These are phyloP conservation scores for Alauda arvensis DNA, from an alignment of 2,797 vertebrate genomes.

Conservation along the genomic window DNA sequence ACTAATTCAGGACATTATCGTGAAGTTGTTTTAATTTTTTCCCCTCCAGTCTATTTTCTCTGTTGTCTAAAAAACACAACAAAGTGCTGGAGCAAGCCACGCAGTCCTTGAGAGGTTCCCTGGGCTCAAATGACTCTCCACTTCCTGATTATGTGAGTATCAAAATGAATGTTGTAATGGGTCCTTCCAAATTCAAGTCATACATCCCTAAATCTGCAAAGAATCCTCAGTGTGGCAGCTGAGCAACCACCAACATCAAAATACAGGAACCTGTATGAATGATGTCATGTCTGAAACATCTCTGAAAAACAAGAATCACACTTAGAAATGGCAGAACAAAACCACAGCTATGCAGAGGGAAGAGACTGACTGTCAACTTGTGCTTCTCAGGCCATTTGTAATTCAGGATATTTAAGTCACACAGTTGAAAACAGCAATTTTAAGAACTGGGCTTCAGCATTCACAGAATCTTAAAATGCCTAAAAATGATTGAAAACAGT, in stretches of 20 bases:
- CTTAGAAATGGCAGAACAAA: slow-evolving; percentile 40
- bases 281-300: slow-evolving; percentile 52
- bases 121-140: slow-evolving; percentile 77
- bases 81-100: slow-evolving; percentile 97
- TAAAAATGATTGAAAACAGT: neutral
- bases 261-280: slow-evolving; percentile 51
- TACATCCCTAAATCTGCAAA: slow-evolving; percentile 5
- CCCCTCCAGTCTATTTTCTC: slow-evolving; percentile 86
- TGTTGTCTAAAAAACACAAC: slow-evolving; percentile 98
- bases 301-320: neutral
- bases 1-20: neutral
- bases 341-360: slow-evolving; percentile 5
- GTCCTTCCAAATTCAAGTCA: neutral
- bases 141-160: slow-evolving; percentile 96
- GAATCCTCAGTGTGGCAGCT: slow-evolving; percentile 16
- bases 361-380: neutral
- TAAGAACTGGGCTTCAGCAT: neutral
- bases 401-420: neutral
- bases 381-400: neutral
- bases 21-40: neutral
- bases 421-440: neutral
- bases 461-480: neutral
- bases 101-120: slow-evolving; percentile 86
- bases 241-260: slow-evolving; percentile 18
- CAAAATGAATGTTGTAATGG: neutral